These are phyloP conservation scores for Limnephilus auricula DNA, from an alignment of 2,888 invertebrate species.

Conservation along the genomic window DNA sequence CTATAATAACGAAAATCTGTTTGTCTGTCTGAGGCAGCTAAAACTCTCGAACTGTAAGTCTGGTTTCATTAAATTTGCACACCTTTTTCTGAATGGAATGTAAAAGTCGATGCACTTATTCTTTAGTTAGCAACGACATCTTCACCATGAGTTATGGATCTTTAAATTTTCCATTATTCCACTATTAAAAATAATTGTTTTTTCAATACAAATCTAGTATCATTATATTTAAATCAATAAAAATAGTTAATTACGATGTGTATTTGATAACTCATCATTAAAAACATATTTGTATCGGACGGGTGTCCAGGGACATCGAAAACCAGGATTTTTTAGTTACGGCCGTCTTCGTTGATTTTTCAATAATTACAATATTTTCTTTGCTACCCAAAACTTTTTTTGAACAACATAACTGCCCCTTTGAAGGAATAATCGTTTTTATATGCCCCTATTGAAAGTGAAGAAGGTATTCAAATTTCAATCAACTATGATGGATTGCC, in stretches of 20 bases:
- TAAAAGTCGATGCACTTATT: not conserved
- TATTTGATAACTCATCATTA: too few species aligned
- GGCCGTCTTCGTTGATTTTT: too few species aligned
- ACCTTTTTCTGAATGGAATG: not conserved
- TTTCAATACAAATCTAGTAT: not conserved
- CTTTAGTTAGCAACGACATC: too few species aligned
- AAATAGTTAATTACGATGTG: not conserved
- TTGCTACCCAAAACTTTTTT: too few species aligned
- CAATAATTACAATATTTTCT: too few species aligned
- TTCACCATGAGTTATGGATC: not conserved
- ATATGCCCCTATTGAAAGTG: constrained; percentile 32
- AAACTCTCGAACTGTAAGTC: not conserved
- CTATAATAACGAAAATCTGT: not conserved
- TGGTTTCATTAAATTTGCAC: not conserved
- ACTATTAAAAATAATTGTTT: not conserved
- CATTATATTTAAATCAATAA: not conserved
- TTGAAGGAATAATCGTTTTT: not conserved
- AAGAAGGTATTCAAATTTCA: constrained; percentile 48
- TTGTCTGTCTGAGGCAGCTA: not conserved
- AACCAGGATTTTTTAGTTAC: too few species aligned
- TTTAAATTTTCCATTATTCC: not conserved
- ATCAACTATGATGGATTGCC: constrained; percentile 45
- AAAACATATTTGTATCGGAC: too few species aligned
- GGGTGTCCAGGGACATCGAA: too few species aligned
- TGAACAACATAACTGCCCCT: not conserved